Percentiles rank a stretch among this genome's conserved stretches.
Evolutionary conservation across 2,797 vertebrate species (phyloP).

Genomic region (Peromyscus melanophrys): DNA sequence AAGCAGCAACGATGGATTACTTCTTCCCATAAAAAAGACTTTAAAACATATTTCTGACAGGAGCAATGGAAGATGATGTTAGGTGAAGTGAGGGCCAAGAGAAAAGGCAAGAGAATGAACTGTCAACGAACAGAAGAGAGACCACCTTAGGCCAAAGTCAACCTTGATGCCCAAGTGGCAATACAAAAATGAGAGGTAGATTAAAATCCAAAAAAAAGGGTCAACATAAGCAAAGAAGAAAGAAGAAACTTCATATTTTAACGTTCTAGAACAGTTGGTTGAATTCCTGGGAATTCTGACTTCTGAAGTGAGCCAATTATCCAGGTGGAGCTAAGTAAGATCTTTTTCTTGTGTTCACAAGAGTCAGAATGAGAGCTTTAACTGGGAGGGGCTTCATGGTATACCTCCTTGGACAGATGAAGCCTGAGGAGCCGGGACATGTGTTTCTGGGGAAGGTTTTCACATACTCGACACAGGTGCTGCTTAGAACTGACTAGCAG

Average conservation of each 20-base stretch:
- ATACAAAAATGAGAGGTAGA: slow-evolving; percentile 81
- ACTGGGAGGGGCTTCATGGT: too few species aligned
- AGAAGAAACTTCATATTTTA: slow-evolving; percentile 56
- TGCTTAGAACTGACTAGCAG: slow-evolving; percentile 21
- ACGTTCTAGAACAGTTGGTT: slow-evolving; percentile 36
- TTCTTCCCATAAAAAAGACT: slow-evolving; percentile 60
- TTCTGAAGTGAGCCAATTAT: slow-evolving; percentile 29
- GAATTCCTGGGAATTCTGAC: slow-evolving; percentile 64
- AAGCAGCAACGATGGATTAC: slow-evolving; percentile 4
- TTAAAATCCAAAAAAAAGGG: slow-evolving; percentile 76
- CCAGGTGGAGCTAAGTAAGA: slow-evolving; percentile 41
- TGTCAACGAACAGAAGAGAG: neutral
- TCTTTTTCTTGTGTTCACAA: neutral
- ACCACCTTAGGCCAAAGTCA: slow-evolving; percentile 45
- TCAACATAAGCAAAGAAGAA: slow-evolving; percentile 69
- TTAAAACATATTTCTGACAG: slow-evolving; percentile 64
- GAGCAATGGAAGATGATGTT: slow-evolving; percentile 26
- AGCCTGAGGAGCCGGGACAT: neutral
- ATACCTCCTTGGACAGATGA: neutral
- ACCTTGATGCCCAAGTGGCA: slow-evolving; percentile 50
- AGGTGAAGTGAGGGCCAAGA: slow-evolving; percentile 54
- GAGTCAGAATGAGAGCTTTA: slow-evolving; percentile 13
- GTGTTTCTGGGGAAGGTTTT: slow-evolving; percentile 1
- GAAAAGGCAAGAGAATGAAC: slow-evolving; percentile 52
- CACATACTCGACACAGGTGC: neutral